Base-by-base conservation (phyloP, 1,140 invertebrate genomes). In the Hylyphantes graminicola region DNA sequence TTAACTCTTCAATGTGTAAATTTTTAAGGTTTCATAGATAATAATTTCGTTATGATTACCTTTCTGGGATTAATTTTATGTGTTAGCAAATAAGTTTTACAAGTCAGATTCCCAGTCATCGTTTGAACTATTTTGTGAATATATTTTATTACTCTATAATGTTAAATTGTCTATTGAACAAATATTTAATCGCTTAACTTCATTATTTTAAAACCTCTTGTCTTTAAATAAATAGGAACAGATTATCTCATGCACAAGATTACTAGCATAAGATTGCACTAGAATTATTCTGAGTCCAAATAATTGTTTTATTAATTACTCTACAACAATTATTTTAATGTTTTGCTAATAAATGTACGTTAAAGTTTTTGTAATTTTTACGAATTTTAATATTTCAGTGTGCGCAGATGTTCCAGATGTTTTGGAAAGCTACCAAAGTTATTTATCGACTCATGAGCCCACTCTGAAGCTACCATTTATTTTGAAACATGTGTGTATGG, bases 401-500 rank as follows among this genome's bases (percentile, higher is more conserved):
- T 61, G 57, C 17, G 3, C 17, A 61, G n/a, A 19, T 50, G 15
- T 83, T 67, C 9, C 15, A 83, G 80, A 67, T n/a, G 51, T 83
- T 55, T n/a, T 74, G 65, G 51, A 83, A 48, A 74, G 17, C 7
- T 83, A 83, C 67, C 5, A 64, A 1, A 8, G 54, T 12, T 57
- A 83, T 83, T 1, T 83, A 48, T 9, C 7, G 35, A 13, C 12
- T 54, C 12, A 74, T 73, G 57, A 74, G 12, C 59, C 70, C 11
- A 11, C 55, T 48, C 17, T 83, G 2, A 53, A 73, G 12, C 13
- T 83, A 17, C 70, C 68, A 17, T 74, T 74, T 65, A 63, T 54
- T 35, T 11, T 83, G n/a, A 73, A 83, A 65, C 72, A 59, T 74
- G 80, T 83, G 75, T 54, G 80, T 80, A 59, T 48, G 7, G 12